Percentiles rank a stretch among this genome's conserved stretches.
Evolutionary conservation across 2,888 invertebrate species (phyloP).

Genomic region (Zygogramma bicolorata): DNA sequence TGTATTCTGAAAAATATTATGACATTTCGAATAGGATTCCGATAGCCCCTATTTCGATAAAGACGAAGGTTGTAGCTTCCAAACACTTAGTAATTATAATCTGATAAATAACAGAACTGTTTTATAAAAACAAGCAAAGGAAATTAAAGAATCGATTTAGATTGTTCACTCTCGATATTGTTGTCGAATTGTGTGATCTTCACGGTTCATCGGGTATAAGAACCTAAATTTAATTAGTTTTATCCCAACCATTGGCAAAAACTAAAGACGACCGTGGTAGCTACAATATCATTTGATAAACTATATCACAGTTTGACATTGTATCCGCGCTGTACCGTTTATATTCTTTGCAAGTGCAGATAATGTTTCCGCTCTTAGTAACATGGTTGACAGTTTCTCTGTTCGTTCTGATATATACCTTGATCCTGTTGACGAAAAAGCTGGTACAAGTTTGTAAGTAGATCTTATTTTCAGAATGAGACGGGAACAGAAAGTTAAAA

Average conservation of each 20-base stretch:
- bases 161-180: background rate
- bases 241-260: background rate
- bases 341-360: background rate
- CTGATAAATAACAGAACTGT: background rate
- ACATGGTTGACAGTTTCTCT: background rate
- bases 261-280: background rate
- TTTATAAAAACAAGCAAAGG: background rate
- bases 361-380: background rate
- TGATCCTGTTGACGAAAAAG: background rate
- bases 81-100: too few relatives aligned
- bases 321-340: background rate
- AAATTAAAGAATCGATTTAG: background rate
- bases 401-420: background rate
- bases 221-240: background rate
- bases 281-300: background rate
- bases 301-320: background rate
- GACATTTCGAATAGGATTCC: too few relatives aligned
- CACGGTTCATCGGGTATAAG: background rate
- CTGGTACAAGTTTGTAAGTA: background rate
- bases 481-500: too few relatives aligned
- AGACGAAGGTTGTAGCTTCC: too few relatives aligned
- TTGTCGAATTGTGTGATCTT: background rate
- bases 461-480: background rate
- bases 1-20: too few relatives aligned
- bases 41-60: too few relatives aligned